Conservation (phyloP, 1,140 invertebrate species). For the Solenopsis invicta region DNA sequence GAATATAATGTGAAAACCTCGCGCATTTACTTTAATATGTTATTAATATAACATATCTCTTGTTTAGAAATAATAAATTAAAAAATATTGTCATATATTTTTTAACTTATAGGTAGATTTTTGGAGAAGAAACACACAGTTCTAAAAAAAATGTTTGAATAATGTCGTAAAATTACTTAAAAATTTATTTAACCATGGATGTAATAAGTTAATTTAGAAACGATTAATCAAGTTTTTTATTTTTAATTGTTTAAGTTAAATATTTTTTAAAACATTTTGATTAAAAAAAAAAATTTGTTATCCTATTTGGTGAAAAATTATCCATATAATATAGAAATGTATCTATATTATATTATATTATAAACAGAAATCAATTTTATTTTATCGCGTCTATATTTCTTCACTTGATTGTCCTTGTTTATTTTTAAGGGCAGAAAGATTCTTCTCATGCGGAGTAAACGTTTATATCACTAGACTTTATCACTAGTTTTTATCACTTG, state of each 20-base stretch:
- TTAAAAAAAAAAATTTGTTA: neutral
- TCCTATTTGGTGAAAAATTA: neutral
- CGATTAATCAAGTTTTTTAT: neutral
- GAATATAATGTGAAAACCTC: neutral
- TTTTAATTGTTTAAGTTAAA: neutral
- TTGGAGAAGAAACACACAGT: neutral
- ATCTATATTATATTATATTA: neutral
- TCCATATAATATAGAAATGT: neutral
- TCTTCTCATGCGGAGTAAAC: neutral
- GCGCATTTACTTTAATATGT: too few relatives aligned
- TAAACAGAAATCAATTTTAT: neutral
- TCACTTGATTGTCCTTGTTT: neutral
- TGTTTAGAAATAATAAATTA: too few relatives aligned
- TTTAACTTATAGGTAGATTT: too few relatives aligned
- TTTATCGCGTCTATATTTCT: neutral
- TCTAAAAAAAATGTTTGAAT: neutral
- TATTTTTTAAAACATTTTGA: neutral
- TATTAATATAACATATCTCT: too few relatives aligned
- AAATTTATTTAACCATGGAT: neutral
- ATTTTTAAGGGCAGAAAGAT: neutral
- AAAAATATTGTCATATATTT: too few relatives aligned
- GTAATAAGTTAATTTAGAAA: neutral
- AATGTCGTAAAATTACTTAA: neutral
- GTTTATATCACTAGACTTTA: neutral
- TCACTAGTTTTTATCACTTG: too few relatives aligned